Percentiles rank a stretch among this genome's conserved stretches.
These are phyloP conservation scores for Antheraea assamensis DNA, from an alignment of 2,888 invertebrate genomes.

Conservation along the genomic window DNA sequence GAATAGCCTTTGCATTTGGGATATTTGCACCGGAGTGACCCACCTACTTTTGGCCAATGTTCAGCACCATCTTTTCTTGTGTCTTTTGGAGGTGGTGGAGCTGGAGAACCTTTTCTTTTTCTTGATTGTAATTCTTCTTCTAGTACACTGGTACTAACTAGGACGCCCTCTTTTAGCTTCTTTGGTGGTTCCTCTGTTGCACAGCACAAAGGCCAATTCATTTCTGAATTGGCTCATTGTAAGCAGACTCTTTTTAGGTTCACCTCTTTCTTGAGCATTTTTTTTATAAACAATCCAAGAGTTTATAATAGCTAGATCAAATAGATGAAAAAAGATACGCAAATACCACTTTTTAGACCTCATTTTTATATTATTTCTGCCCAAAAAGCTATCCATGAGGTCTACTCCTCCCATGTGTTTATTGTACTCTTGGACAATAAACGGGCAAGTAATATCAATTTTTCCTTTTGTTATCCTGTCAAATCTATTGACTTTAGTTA, in stretches of 20 bases:
- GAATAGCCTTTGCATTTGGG: too few relatives aligned
- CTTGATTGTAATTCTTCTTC: too few relatives aligned
- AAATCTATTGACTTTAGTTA: constrained; percentile 37
- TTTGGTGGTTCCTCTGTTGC: constrained; percentile 48
- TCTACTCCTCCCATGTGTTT: too few relatives aligned
- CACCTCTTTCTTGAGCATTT: constrained; percentile 42
- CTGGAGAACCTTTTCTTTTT: too few relatives aligned
- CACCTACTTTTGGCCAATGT: constrained; percentile 53
- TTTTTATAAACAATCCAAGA: constrained; percentile 46
- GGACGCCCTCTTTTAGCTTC: constrained; percentile 50
- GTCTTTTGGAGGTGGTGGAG: too few relatives aligned
- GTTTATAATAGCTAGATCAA: constrained; percentile 45
- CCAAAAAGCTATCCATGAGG: too few relatives aligned
- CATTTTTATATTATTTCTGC: too few relatives aligned
- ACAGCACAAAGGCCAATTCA: constrained; percentile 49
- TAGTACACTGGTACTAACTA: too few relatives aligned
- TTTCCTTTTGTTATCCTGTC: constrained; percentile 36
- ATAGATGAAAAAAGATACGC: constrained; percentile 48
- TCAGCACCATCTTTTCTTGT: constrained; percentile 51
- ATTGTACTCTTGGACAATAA: too few relatives aligned
- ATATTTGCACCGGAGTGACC: constrained; percentile 50
- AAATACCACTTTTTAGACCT: constrained; percentile 32
- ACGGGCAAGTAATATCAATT: too few relatives aligned
- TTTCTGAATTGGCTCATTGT: constrained; percentile 43
- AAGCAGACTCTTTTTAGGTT: constrained; percentile 48